phyloP scores from a whole-genome alignment of 2,888 invertebrate species.

The Rhaphigaster nebulosa region DNA sequence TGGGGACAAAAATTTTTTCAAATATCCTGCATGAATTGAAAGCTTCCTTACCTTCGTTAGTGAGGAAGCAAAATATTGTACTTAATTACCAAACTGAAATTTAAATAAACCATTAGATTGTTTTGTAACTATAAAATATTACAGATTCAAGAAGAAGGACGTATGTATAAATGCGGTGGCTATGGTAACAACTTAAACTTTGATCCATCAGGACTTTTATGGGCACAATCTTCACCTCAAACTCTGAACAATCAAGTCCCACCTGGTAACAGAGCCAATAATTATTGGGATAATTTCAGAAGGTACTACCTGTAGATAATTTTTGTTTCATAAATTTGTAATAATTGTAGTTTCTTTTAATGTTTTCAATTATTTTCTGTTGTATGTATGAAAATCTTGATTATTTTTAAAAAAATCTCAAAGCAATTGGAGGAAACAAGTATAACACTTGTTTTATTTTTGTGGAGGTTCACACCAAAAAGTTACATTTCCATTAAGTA shows the following conservation, averaged over 20 bases:
- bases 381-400: too few species aligned
- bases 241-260: slow-evolving; percentile 91
- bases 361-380: too few species aligned
- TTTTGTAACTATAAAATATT: neutral
- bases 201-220: slow-evolving; percentile 63
- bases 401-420: too few species aligned
- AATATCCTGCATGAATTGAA: too few species aligned
- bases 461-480: too few species aligned
- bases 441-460: too few species aligned
- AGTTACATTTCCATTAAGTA: too few species aligned
- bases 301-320: slow-evolving; percentile 74
- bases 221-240: slow-evolving; percentile 68
- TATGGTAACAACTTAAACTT: slow-evolving; percentile 67
- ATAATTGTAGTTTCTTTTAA: neutral
- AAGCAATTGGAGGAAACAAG: too few species aligned
- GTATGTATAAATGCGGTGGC: slow-evolving; percentile 63
- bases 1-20: too few species aligned
- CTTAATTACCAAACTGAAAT: neutral
- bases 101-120: neutral
- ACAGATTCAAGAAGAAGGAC: slow-evolving; percentile 63
- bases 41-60: too few species aligned
- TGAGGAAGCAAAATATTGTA: too few species aligned
- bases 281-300: slow-evolving; percentile 94
- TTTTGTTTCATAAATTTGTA: neutral
- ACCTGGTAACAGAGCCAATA: slow-evolving; percentile 91